phyloP scores from a whole-genome alignment of 1,140 invertebrate species.

The Venustaconcha ellipsiformis region DNA sequence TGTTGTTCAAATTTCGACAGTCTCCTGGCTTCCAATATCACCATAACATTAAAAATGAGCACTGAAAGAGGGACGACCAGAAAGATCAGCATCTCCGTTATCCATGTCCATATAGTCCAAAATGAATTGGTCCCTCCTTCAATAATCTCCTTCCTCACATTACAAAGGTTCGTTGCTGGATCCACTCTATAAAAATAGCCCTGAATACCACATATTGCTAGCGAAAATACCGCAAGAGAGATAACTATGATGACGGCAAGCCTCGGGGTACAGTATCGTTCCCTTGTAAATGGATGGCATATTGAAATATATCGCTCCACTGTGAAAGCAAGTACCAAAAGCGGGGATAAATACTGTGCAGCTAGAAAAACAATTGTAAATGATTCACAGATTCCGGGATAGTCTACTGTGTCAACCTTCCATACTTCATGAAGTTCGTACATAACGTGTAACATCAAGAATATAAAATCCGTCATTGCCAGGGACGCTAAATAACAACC shows the following conservation, averaged over 20 bases:
- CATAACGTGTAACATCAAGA: conserved; percentile 52
- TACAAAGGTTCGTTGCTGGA: conserved; percentile 36
- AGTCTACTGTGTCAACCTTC: conserved; percentile 50
- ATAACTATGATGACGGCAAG: conserved; percentile 78
- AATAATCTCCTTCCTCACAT: conserved; percentile 37
- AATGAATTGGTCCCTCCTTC: conserved; percentile 37
- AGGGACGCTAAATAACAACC: conserved; percentile 61
- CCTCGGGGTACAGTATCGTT: conserved; percentile 82
- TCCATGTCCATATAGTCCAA: conserved; percentile 57
- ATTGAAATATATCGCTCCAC: conserved; percentile 96
- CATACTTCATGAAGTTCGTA: conserved; percentile 60
- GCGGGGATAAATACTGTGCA: conserved; percentile 64
- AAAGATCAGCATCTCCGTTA: conserved; percentile 60
- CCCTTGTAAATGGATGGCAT: conserved; percentile 88
- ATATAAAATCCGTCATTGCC: conserved; percentile 54
- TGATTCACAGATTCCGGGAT: conserved; percentile 57
- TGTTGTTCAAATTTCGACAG: conserved; percentile 55
- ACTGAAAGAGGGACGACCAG: conserved; percentile 59
- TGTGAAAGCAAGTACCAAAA: conserved; percentile 81
- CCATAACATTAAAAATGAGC: conserved; percentile 63
- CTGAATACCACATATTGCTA: conserved; percentile 54
- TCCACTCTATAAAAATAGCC: conserved; percentile 64
- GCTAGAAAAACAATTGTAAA: conserved; percentile 58
- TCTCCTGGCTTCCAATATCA: conserved; percentile 60
- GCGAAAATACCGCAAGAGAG: conserved; percentile 35